Evolutionary conservation across 2,888 invertebrate species (phyloP), one percentile per base, ranked within the genome.

Genomic region (Tetheella fluctuosa): DNA sequence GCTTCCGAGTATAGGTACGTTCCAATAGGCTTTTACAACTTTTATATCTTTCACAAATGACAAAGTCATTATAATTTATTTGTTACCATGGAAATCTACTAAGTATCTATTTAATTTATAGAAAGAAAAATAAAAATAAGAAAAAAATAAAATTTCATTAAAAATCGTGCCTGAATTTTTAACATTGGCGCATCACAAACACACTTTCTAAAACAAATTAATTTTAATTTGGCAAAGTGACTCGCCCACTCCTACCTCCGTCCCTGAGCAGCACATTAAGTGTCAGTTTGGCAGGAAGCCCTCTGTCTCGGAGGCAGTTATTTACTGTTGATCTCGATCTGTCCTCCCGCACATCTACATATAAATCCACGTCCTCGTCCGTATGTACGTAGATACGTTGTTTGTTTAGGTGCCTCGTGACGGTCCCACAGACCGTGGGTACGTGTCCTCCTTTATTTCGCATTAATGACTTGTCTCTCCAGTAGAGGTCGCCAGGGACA

Each of bases 201-300:
- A 10, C 30, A 30, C 0, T n/a, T 30, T 28, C 5, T 42, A 8
- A 42, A 42, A 17, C 17, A 13, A 25, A 61, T 65, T 59, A 58
- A 56, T 60, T 58, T 48, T 55, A 61, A 60, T 52, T 61, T 59
- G 34, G 60, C 58, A 58, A 62, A n/a, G 57, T 65, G 63, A 64
- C 37, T 58, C 54, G 42, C 64, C 56, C 63, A 59, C 63, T 64
- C 65, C 63, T 59, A 60, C 60, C 61, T 64, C 70, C 67, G 68
- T 65, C 65, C 25, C 59, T 48, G 53, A 39, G 60, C 60, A 30
- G 34, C 76, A 79, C 80, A 87, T 87, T 86, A 89, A 83, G 84
- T 82, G 86, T 82, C 88, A 85, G 86, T 81, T 85, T 81, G 81
- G 79, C 88, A 88, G 91, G 90, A 91, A 90, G 78, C 83, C 83